A percentile compares a stretch with the other conserved stretches of the same genome.
phyloP scores from a whole-genome alignment of 2,888 invertebrate genomes.

The Lepidochrysops patricia region DNA sequence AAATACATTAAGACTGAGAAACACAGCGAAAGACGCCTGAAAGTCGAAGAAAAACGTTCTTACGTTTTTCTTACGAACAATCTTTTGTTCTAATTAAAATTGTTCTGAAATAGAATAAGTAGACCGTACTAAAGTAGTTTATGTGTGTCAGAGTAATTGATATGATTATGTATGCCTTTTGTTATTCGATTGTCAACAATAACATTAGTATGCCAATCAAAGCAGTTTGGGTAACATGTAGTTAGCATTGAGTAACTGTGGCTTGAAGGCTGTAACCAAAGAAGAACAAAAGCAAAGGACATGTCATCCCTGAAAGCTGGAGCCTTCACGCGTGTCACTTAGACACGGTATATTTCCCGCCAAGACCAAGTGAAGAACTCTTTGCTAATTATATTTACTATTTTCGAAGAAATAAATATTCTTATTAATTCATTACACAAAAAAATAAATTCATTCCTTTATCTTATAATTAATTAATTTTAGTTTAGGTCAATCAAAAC shows the following conservation, averaged over 20 bases:
- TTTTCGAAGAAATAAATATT: too few relatives aligned
- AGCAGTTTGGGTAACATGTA: conserved; percentile 13
- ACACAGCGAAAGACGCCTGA: too few relatives aligned
- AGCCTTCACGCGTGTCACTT: neutral
- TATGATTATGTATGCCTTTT: neutral
- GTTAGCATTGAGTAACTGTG: conserved; percentile 12
- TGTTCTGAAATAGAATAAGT: neutral
- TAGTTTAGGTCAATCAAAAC: too few relatives aligned
- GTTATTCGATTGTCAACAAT: neutral
- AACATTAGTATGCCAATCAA: conserved; percentile 17
- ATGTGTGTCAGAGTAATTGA: neutral
- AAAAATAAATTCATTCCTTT: too few relatives aligned
- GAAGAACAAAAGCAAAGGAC: neutral
- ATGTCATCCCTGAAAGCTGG: neutral
- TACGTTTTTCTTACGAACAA: too few relatives aligned
- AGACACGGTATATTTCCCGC: too few relatives aligned
- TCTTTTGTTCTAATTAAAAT: too few relatives aligned
- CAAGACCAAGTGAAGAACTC: too few relatives aligned
- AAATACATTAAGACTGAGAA: too few relatives aligned
- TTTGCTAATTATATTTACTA: too few relatives aligned
- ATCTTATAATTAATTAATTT: too few relatives aligned
- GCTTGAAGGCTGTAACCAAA: conserved; percentile 6
- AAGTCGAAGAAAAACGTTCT: neutral
- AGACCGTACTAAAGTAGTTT: neutral
- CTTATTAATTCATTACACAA: too few relatives aligned